These are phyloP conservation scores for Eilema sororculum DNA, from an alignment of 2,888 invertebrate species.

Conservation along the genomic window DNA sequence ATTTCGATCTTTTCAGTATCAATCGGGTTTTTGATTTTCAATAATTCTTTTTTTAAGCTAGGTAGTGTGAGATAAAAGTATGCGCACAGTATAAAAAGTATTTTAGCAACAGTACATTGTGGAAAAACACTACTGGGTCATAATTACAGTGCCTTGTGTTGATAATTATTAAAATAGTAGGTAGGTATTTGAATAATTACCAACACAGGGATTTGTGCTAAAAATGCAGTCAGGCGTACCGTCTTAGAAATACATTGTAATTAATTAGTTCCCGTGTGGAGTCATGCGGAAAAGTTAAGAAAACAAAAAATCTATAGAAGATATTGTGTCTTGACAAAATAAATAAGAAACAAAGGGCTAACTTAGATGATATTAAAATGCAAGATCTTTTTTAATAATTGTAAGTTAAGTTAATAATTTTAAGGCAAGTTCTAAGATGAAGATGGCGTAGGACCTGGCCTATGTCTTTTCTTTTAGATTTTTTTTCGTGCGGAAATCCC, in stretches of 20 bases:
- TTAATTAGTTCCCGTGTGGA: conserved; percentile 4
- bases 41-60: no score
- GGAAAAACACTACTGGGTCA: neutral
- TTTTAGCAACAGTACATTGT: no score
- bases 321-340: neutral
- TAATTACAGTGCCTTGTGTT: neutral
- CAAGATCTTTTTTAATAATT: neutral
- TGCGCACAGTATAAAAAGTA: no score
- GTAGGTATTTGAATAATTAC: no score
- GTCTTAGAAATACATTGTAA: neutral
- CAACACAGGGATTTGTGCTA: no score
- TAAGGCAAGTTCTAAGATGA: neutral
- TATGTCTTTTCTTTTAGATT: no score
- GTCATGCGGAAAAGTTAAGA: neutral
- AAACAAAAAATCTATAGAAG: neutral
- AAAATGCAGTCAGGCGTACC: neutral
- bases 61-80: no score
- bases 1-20: no score
- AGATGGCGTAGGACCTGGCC: neutral
- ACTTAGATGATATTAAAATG: neutral
- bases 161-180: neutral
- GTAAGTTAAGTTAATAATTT: no score
- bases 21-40: no score
- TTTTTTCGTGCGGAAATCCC: no score
- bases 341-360: neutral